These are phyloP conservation scores for Eucriotettix oculatus DNA, from an alignment of 2,888 invertebrate species.

Conservation along the genomic window DNA sequence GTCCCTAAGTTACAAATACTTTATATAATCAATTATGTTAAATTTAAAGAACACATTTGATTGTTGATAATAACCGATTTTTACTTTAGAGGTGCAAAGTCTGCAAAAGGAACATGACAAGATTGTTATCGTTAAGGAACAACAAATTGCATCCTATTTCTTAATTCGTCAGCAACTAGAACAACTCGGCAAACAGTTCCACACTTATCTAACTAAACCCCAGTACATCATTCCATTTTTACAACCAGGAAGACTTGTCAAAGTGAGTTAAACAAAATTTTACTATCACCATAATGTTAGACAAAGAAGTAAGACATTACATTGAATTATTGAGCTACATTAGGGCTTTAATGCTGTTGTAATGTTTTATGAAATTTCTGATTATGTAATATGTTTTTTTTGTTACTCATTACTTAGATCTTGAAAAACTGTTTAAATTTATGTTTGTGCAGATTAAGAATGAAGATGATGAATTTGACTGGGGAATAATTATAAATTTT, in stretches of 20 bases:
- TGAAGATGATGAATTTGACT: slow-evolving; percentile 76
- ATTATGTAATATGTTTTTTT: too few relatives aligned
- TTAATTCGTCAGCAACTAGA: slow-evolving; percentile 69
- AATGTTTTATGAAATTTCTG: too few relatives aligned
- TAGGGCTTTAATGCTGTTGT: too few relatives aligned
- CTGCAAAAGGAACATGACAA: slow-evolving; percentile 47
- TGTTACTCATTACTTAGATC: background rate
- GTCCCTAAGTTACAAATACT: background rate
- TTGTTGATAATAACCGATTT: background rate
- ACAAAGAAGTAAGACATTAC: too few relatives aligned
- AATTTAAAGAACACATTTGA: background rate
- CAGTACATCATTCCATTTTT: slow-evolving; percentile 84
- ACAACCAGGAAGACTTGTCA: slow-evolving; percentile 83
- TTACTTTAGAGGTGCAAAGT: slow-evolving; percentile 38
- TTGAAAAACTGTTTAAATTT: background rate
- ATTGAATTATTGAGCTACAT: too few relatives aligned
- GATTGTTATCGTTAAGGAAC: slow-evolving; percentile 54
- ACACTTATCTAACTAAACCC: slow-evolving; percentile 65
- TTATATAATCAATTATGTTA: background rate
- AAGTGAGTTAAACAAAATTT: slow-evolving; percentile 35
- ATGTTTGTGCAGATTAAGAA: slow-evolving; percentile 48
- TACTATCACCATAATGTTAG: too few relatives aligned
- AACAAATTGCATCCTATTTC: slow-evolving; percentile 63
- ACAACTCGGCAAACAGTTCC: slow-evolving; percentile 53
- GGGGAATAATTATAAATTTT: slow-evolving; percentile 92